Conservation (phyloP, 1,140 invertebrate species). For the Caenorhabditis briggsae region DNA sequence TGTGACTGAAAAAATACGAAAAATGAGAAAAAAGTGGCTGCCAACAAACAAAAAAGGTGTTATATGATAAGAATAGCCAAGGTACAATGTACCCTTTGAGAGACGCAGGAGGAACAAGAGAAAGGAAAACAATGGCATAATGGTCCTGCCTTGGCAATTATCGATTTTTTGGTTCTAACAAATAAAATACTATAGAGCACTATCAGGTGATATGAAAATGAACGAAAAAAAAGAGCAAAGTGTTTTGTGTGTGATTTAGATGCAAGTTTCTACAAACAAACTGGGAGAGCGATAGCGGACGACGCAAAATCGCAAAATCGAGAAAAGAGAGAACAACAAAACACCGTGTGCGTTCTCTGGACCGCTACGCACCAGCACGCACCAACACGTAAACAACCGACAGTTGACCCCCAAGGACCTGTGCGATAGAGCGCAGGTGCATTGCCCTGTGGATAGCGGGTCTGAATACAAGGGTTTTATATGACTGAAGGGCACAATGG, state of each 20-base stretch:
- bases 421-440: neutral
- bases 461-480: no score
- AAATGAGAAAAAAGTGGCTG: neutral
- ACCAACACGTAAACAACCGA: slow-evolving; percentile 8
- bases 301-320: neutral
- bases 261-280: slow-evolving; percentile 12
- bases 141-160: neutral
- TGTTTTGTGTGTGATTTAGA: neutral
- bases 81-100: slow-evolving; percentile 9
- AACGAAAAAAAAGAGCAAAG: neutral
- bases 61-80: slow-evolving; percentile 13
- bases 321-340: neutral
- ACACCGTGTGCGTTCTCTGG: slow-evolving; percentile 18
- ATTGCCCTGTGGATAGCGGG: no score
- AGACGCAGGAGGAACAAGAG: slow-evolving; percentile 3
- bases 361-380: neutral
- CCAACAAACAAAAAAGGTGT: slow-evolving; percentile 14
- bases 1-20: neutral
- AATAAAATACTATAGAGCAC: neutral
- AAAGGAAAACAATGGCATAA: neutral
- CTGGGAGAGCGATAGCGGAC: neutral
- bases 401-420: no score
- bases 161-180: neutral
- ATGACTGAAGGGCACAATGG: neutral
- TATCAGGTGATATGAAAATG: slow-evolving; percentile 19